Evolutionary conservation across 2,797 vertebrate genomes (phyloP), one percentile per base, ranked within the genome.

Genomic region (Liparis tanakae): DNA sequence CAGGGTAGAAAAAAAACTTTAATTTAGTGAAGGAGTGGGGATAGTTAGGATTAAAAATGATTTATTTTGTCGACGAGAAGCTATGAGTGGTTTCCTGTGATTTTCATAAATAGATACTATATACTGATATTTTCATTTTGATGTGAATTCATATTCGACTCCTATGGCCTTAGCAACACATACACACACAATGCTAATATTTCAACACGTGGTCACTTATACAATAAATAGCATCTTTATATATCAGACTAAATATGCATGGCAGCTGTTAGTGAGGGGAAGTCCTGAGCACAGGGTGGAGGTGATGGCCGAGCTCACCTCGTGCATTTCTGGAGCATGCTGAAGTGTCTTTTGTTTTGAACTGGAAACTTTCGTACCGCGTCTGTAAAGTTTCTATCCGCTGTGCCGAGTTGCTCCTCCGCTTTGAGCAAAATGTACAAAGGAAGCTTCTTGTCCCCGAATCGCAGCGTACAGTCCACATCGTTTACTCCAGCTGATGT

Each of bases 131-230:
- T 66, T 43, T 61, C 3, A 43, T 72, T 73, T 57, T 69, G 33
- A 67, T 73, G 60, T 82, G 54, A 76, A 54, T 69, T 68, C 41
- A 36, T 79, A 37, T 56, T 67, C 25, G 72, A 48, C 71, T 78
- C 61, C 20, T 75, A 62, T 76, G 63, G 80, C 82, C 80, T 88
- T 83, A 84, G 80, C 50, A 61, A 70, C 74, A 67, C 44, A 66
- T 3, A 41, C 39, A 13, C 41, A 15, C 44, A 12, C n/a, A 1
- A 6, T 59, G 34, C 18, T 77, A 57, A 36, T 64, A 58, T 71
- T 74, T 78, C n/a, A 69, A 50, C 51, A 66, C 39, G 34, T 37
- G 18, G 18, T 58, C 59, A 58, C 56, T 55, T 55, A 67, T 63
- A 46, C 18, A 34, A 66, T 65, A 53, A 34, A 66, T 65, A 53